Conservation (phyloP, 2,888 invertebrate genomes). For the Phyllotreta cruciferae region DNA sequence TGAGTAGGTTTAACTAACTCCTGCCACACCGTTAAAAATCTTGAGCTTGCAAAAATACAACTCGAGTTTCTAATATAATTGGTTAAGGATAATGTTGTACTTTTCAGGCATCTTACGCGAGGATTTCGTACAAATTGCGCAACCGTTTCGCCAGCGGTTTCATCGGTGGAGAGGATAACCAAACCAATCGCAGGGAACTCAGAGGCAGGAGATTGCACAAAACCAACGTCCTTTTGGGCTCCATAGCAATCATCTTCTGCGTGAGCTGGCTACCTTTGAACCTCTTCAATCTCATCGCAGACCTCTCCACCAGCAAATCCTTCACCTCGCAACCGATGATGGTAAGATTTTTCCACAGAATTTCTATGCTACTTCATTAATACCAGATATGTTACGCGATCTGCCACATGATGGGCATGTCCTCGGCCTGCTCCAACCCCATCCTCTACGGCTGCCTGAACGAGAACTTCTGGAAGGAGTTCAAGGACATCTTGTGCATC, state of each 20-base stretch:
- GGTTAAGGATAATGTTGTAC: not conserved
- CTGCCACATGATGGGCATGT: slow-evolving; percentile 70
- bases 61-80: no score
- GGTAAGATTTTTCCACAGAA: slow-evolving; percentile 43
- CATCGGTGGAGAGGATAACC: slow-evolving; percentile 55
- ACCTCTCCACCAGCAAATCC: slow-evolving; percentile 63
- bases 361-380: not conserved
- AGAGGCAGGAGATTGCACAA: slow-evolving; percentile 78
- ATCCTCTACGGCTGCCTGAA: slow-evolving; percentile 92
- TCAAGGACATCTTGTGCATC: slow-evolving; percentile 77
- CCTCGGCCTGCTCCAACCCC: slow-evolving; percentile 90
- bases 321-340: slow-evolving; percentile 56
- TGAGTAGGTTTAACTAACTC: no score
- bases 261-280: slow-evolving; percentile 92
- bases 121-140: slow-evolving; percentile 81
- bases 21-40: no score
- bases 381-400: slow-evolving; percentile 55
- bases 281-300: slow-evolving; percentile 81
- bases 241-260: slow-evolving; percentile 87
- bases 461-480: slow-evolving; percentile 91
- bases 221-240: slow-evolving; percentile 86
- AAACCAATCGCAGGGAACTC: slow-evolving; percentile 59
- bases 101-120: slow-evolving; percentile 73
- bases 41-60: no score
- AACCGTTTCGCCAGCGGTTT: slow-evolving; percentile 66